A percentile compares a stretch with the other conserved stretches of the same genome.
Conservation (phyloP, 2,113 vertebrate species). For the Corythornis madagascariensis region DNA sequence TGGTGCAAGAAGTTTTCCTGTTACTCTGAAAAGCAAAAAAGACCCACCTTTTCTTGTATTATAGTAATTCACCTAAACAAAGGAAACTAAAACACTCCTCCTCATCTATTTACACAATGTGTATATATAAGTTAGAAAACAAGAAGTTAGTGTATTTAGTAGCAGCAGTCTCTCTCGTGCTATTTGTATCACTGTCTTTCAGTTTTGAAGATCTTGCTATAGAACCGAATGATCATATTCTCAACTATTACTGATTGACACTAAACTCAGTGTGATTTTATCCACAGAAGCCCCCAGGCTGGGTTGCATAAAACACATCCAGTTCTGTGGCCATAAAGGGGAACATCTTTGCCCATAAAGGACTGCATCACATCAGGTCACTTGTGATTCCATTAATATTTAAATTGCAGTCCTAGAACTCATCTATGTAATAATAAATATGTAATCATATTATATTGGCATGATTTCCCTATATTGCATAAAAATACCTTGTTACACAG, state of each 20-base stretch:
- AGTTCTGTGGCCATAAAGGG: neutral
- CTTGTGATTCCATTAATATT: neutral
- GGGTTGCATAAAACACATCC: neutral
- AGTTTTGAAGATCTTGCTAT: neutral
- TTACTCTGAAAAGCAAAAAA: neutral
- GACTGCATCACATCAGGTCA: neutral
- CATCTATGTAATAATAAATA: no score
- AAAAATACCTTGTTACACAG: neutral
- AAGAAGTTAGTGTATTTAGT: neutral
- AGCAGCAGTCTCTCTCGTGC: neutral
- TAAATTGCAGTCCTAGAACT: neutral
- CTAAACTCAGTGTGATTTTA: neutral
- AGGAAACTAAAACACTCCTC: neutral
- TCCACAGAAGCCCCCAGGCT: neutral
- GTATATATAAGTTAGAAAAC: neutral
- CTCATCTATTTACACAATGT: neutral
- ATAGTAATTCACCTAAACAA: neutral
- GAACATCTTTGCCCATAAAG: neutral
- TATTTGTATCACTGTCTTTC: neutral
- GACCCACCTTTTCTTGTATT: neutral
- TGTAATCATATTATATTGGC: neutral
- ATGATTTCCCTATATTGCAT: neutral
- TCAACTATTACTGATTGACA: neutral
- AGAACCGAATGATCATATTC: neutral
- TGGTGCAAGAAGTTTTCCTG: neutral